These are phyloP conservation scores for Sula dactylatra DNA, from an alignment of 2,113 vertebrate species.

Conservation along the genomic window DNA sequence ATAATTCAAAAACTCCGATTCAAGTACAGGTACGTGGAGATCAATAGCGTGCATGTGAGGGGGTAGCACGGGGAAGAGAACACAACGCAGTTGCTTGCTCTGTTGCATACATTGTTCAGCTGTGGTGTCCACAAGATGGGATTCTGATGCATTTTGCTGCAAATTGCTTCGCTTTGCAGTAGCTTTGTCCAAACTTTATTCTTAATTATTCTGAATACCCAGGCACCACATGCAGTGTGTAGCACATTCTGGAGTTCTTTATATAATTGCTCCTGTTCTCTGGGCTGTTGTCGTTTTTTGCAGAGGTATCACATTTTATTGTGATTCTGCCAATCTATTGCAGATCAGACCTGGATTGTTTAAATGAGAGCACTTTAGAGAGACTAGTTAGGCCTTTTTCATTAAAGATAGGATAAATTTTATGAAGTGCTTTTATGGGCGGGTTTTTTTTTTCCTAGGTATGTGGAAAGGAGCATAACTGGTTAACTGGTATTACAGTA, in stretches of 20 bases:
- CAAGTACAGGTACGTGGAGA: conserved; percentile 82
- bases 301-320: conserved; percentile 21
- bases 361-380: neutral
- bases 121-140: neutral
- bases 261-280: neutral
- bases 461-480: neutral
- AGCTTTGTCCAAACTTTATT: neutral
- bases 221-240: neutral
- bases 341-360: neutral
- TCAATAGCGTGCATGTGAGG: neutral
- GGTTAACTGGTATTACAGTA: neutral
- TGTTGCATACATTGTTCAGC: neutral
- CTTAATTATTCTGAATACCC: neutral
- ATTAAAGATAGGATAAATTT: neutral
- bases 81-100: neutral
- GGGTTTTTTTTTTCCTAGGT: neutral
- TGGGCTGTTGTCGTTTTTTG: conserved; percentile 13
- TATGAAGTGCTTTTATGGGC: neutral
- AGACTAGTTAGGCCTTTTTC: neutral
- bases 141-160: neutral
- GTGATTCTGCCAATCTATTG: neutral
- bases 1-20: conserved; percentile 90
- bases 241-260: neutral
- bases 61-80: neutral
- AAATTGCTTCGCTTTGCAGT: neutral